Conservation (phyloP, 2,888 invertebrate species). For the Drosophila aldrichi region DNA sequence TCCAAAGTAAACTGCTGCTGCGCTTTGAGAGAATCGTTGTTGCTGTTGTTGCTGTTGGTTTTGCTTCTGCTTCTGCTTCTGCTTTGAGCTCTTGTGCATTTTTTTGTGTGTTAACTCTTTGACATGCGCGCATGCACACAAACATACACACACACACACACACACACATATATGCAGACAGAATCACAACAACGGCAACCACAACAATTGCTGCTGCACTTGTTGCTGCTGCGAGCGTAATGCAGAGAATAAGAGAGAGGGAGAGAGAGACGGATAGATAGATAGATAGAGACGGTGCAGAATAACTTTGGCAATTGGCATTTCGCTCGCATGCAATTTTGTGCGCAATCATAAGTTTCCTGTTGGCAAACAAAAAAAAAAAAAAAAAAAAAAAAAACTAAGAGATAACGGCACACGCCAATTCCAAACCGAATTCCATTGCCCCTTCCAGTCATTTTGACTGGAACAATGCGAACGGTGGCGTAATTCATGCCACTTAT, state of each 20-base stretch:
- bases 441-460: constrained; percentile 34
- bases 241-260: background rate
- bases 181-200: constrained; percentile 53
- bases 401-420: constrained; percentile 69
- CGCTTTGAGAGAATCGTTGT: constrained; percentile 59
- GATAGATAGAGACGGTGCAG: constrained; percentile 22
- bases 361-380: constrained; percentile 51
- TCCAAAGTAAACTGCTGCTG: constrained; percentile 52
- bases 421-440: constrained; percentile 36
- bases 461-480: constrained; percentile 59
- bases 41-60: constrained; percentile 6
- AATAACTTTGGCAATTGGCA: constrained; percentile 73
- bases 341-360: constrained; percentile 75
- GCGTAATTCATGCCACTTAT: constrained; percentile 58
- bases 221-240: constrained; percentile 38
- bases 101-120: constrained; percentile 53
- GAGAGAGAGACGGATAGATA: background rate
- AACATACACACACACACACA: background rate
- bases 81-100: constrained; percentile 34
- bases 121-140: constrained; percentile 39
- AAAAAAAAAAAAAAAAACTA: no score
- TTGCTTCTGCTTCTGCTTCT: constrained; percentile 18
- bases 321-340: constrained; percentile 69
- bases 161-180: constrained; percentile 6
- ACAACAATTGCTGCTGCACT: constrained; percentile 50